A percentile compares a stretch with the other conserved stretches of the same genome.
Evolutionary conservation across 2,797 vertebrate genomes (phyloP).

Genomic region (Chrosomus eos): DNA sequence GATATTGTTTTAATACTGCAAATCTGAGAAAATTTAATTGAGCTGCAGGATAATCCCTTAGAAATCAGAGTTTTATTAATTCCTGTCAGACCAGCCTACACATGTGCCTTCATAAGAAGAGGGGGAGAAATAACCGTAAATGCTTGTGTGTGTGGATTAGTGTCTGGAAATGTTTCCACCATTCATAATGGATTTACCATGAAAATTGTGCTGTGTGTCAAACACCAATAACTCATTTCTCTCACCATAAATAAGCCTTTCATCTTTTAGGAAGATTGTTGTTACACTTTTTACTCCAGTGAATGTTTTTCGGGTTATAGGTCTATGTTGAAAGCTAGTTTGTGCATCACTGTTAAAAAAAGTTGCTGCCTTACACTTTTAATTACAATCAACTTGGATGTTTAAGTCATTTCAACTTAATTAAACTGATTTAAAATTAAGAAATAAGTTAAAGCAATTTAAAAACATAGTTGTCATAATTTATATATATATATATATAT

Average conservation of each 20-base stretch:
- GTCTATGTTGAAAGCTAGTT: background rate
- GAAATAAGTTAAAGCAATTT: too few relatives aligned
- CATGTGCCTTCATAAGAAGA: constrained; percentile 24
- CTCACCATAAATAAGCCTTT: background rate
- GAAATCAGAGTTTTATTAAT: constrained; percentile 58
- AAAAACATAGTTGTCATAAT: too few relatives aligned
- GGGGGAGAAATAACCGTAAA: background rate
- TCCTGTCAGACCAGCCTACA: constrained; percentile 46
- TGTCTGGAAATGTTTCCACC: constrained; percentile 35
- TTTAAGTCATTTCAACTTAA: too few relatives aligned
- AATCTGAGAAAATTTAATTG: constrained; percentile 46
- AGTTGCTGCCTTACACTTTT: too few relatives aligned
- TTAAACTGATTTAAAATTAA: too few relatives aligned
- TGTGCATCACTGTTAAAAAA: too few relatives aligned
- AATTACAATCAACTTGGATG: too few relatives aligned
- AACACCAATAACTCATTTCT: constrained; percentile 20
- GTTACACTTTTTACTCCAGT: background rate
- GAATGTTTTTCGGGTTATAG: background rate
- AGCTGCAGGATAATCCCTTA: constrained; percentile 44
- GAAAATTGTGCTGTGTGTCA: constrained; percentile 60
- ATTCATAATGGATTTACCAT: constrained; percentile 52
- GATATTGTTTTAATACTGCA: constrained; percentile 52
- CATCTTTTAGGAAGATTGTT: background rate
- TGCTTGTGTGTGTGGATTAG: constrained; percentile 38
- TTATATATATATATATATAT: too few relatives aligned